A percentile compares a stretch with the other conserved stretches of the same genome.
These are phyloP conservation scores for Petrolisthes manimaculis DNA, from an alignment of 2,888 invertebrate species.

Conservation along the genomic window DNA sequence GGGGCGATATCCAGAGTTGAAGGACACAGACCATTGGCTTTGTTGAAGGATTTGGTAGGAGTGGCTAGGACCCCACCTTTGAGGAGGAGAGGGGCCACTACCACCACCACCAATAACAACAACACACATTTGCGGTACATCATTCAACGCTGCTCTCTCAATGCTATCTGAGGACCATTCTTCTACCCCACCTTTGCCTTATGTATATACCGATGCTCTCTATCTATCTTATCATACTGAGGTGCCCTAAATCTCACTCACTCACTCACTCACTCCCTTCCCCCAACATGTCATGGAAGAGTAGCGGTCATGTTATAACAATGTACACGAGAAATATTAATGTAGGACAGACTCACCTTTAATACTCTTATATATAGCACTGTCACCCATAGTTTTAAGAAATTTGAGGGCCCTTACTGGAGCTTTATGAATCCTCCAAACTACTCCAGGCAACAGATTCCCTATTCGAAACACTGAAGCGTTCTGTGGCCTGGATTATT, in stretches of 20 bases:
- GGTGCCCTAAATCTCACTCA: not conserved
- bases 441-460: too few species aligned
- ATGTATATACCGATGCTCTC: not conserved
- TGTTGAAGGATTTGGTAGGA: not conserved
- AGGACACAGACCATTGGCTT: not conserved
- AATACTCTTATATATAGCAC: too few species aligned
- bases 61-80: not conserved
- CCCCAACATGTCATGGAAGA: not conserved
- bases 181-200: not conserved
- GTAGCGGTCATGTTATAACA: too few species aligned
- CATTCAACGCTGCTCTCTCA: not conserved
- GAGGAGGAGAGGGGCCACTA: not conserved
- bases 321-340: too few species aligned
- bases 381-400: too few species aligned
- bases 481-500: too few species aligned
- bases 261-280: not conserved
- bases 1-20: not conserved
- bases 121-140: not conserved
- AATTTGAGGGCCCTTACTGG: too few species aligned
- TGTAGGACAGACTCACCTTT: too few species aligned
- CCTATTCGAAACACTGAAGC: too few species aligned
- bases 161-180: not conserved
- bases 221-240: not conserved
- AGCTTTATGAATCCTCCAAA: too few species aligned
- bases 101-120: not conserved